Percentiles rank a stretch among this genome's conserved stretches.
These are phyloP conservation scores for Empis livida DNA, from an alignment of 2,888 invertebrate species.

Conservation along the genomic window DNA sequence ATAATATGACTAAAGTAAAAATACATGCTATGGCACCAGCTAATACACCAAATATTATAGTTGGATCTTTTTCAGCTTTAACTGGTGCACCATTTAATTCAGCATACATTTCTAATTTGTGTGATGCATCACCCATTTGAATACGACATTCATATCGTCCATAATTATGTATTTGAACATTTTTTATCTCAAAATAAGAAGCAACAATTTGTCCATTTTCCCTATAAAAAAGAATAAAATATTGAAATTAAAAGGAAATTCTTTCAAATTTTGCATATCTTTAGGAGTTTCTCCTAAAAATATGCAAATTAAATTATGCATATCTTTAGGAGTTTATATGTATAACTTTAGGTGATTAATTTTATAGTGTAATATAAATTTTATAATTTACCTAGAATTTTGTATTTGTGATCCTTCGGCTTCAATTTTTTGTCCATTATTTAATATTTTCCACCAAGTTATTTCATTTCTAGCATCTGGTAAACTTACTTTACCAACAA, in stretches of 20 bases:
- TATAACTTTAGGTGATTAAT: too few relatives aligned
- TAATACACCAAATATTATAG: slow-evolving; percentile 2
- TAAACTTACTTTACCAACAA: slow-evolving; percentile 52
- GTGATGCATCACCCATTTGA: slow-evolving; percentile 39
- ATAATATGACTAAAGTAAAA: slow-evolving; percentile 5
- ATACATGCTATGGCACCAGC: slow-evolving; percentile 6
- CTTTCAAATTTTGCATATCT: too few relatives aligned
- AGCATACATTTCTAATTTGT: slow-evolving; percentile 32
- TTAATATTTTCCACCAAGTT: slow-evolving; percentile 51
- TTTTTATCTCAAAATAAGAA: slow-evolving; percentile 49
- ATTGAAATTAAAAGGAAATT: too few relatives aligned
- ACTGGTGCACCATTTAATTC: slow-evolving; percentile 12
- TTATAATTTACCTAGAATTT: slow-evolving; percentile 28
- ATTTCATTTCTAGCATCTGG: slow-evolving; percentile 61
- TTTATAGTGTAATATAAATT: too few relatives aligned
- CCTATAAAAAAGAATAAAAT: too few relatives aligned
- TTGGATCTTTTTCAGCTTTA: slow-evolving; percentile 6
- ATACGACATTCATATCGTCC: slow-evolving; percentile 58
- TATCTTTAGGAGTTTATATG: too few relatives aligned
- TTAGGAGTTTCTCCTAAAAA: too few relatives aligned
- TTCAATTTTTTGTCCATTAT: slow-evolving; percentile 35
- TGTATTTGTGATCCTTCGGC: slow-evolving; percentile 11
- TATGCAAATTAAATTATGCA: neutral
- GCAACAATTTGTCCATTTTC: slow-evolving; percentile 59
- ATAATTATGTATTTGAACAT: slow-evolving; percentile 49